phyloP scores from a whole-genome alignment of 2,113 vertebrate genomes.

The Ondatra zibethicus region DNA sequence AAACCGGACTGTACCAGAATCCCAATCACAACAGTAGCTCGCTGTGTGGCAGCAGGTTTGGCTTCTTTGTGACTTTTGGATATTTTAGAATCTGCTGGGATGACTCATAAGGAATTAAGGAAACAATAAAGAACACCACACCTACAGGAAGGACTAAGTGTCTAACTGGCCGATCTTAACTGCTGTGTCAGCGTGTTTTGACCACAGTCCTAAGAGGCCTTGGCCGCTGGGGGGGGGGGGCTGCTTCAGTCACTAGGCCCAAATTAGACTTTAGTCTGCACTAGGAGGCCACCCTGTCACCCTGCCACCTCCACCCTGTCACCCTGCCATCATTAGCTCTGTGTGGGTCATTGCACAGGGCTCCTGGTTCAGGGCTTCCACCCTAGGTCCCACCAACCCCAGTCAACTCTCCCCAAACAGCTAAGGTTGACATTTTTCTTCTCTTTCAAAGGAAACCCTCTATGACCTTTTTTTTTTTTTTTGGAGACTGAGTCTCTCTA shows the following conservation, averaged over 20 bases:
- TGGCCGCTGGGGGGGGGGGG: too few relatives aligned
- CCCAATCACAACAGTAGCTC: neutral
- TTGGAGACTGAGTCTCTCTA: neutral
- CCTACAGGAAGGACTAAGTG: neutral
- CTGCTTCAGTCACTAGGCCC: neutral
- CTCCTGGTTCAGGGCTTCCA: neutral
- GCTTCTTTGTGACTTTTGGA: neutral
- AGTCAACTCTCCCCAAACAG: neutral
- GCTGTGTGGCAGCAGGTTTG: neutral
- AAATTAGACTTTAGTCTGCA: neutral
- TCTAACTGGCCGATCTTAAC: neutral
- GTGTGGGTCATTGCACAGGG: neutral
- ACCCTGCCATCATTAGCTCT: neutral
- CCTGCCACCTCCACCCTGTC: neutral
- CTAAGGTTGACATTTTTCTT: neutral
- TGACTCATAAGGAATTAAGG: conserved; percentile 35
- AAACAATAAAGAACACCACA: neutral
- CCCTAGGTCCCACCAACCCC: rapidly evolving
- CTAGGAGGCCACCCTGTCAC: neutral
- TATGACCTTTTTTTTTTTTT: neutral
- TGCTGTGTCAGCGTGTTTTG: neutral
- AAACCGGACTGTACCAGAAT: neutral
- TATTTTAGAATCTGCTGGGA: neutral
- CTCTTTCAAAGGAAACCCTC: neutral
- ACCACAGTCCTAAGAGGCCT: neutral